Base-by-base conservation (phyloP, 2,888 invertebrate species). In the Philonicus albiceps region DNA sequence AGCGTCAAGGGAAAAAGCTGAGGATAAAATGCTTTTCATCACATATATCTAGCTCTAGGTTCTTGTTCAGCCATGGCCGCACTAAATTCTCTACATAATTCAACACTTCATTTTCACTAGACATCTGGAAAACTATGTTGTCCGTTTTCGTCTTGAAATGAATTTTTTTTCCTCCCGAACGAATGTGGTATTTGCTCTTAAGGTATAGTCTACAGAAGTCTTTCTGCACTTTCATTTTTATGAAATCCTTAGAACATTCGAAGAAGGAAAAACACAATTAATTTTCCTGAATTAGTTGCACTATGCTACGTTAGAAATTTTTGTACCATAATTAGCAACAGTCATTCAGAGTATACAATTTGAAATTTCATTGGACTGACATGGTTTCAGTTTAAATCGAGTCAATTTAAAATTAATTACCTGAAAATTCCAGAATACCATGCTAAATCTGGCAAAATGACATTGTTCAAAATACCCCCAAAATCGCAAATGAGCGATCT, bases 121-220 rank as follows among this genome's bases (percentile, higher is more conserved):
- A 76, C 34, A 76, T 76, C 76, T 37, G 74, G 74, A 74, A 74
- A 74, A 74, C 31, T 74, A 74, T 8, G 74, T 74, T 76, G 37
- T 76, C 76, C 40, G 43, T 76, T 76, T 19, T 76, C 74, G 34
- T 37, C 27, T n/a, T 76, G 37, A 76, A 76, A 76, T 37, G 76
- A 40, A 22, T 76, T 37, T 75, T 76, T 75, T 31, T 75, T 16
- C 13, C 40, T 37, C 19, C 76, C 5, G 1, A 64, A 64, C 11
- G 64, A n/a, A 22, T 43, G 76, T 22, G 34, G 31, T 76, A 76
- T 76, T 76, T 43, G 76, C 22, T 76, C 22, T 22, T 3, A 31
- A 31, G 37, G 37, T 64, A 22, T 4, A 49, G 49, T 64, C 27
- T 64, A 1, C 34, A 19, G 22, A n/a, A 6, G 37, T n/a, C 3